Evolutionary conservation across 2,113 vertebrate species (phyloP).

Genomic region (Mirounga angustirostris): DNA sequence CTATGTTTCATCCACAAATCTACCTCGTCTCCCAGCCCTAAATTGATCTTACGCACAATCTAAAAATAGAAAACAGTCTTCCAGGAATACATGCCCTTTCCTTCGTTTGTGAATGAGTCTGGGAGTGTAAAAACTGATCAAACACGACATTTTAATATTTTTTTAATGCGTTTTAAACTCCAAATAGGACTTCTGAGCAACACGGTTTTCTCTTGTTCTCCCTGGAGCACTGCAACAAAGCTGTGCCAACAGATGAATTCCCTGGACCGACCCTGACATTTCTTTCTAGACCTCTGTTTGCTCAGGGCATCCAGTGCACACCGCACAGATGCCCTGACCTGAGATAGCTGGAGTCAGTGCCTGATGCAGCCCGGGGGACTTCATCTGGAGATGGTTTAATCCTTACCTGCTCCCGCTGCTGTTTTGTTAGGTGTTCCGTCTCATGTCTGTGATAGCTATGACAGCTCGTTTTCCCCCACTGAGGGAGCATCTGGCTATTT

Average conservation of each 20-base stretch:
- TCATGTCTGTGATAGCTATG: not conserved
- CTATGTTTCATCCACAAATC: not conserved
- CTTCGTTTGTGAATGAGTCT: not conserved
- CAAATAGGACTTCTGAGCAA: not conserved
- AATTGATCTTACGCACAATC: not conserved
- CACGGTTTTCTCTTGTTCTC: not conserved
- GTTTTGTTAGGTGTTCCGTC: conserved; percentile 33
- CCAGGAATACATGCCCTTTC: not conserved
- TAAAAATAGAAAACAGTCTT: conserved; percentile 22
- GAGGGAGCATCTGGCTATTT: conserved; percentile 77
- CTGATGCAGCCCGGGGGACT: not conserved
- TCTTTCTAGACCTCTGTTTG: conserved; percentile 46
- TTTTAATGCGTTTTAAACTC: not conserved
- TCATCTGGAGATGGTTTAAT: not conserved
- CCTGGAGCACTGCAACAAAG: not conserved
- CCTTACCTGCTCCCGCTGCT: not conserved
- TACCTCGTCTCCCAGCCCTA: not conserved
- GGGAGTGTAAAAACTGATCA: conserved; percentile 40
- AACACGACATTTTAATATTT: conserved; percentile 57
- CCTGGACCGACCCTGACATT: conserved; percentile 57
- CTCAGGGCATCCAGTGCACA: not conserved
- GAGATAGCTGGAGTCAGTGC: not conserved
- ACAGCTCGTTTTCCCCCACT: conserved; percentile 20
- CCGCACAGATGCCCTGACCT: not conserved
- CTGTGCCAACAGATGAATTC: conserved; percentile 47